Evolutionary conservation across 2,888 invertebrate species (phyloP), one percentile per base, ranked within the genome.

Genomic region (Drosophila mimica): DNA sequence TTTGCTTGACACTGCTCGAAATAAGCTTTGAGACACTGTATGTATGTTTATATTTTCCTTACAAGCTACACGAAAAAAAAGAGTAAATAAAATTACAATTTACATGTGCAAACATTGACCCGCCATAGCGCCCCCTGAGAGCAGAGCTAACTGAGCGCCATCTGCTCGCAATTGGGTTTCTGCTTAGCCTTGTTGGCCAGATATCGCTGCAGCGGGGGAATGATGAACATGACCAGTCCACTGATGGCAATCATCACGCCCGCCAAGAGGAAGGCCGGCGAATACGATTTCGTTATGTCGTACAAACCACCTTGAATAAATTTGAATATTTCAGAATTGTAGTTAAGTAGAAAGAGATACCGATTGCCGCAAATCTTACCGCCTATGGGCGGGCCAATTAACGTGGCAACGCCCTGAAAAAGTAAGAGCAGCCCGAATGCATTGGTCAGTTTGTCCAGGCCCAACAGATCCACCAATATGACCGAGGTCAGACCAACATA

Each of bases 401-500:
- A 95, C 1, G 98, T 98, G 5, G 98, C 98, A 63, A 98, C 95
- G 61, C 99, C 99, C 94, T 99, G 98, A 94, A 98, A 98, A 59
- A 99, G 94, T 76, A 99, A 94, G 60, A 99, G 94, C 46, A 99
- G 94, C 9, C 99, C 99, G 93, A 99, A 99, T 31, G 98, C 98
- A 93, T 98, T 98, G n/a, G 98, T 99, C 64, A 99, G 94, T 91
- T 95, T 96, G 79, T 98, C 98, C 79, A 99, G 94, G n/a, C 98
- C 98, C 61, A 99, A 94, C 49, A 99, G 95, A 93, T 99, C 99
- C 33, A 99, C 99, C 70, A 99, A 95, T 78, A 99, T 97, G 62
- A 99, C 98, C 30, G 98, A 98, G 4, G 99, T 99, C 60, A 99
- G 94, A n/a, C 98, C 98, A 56, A 99, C 98, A 92, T 99, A 99